These are phyloP conservation scores for Leptonema lineaticorne DNA, from an alignment of 1,140 invertebrate species.

Conservation along the genomic window DNA sequence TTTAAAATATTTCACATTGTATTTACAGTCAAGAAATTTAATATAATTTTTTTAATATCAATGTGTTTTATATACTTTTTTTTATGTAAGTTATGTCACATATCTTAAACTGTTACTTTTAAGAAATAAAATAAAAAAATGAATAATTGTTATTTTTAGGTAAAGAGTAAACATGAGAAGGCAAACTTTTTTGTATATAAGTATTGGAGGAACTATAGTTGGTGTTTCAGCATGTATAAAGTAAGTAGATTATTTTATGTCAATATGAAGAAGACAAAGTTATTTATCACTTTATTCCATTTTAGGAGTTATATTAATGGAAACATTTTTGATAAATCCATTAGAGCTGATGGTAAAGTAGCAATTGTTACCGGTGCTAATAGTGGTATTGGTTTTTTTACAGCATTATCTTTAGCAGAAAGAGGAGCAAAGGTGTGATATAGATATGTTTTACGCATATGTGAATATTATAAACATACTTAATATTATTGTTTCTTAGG, in stretches of 20 bases:
- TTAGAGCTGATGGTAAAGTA: constrained; percentile 61
- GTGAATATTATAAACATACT: background rate
- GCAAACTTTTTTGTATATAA: background rate
- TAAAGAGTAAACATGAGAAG: background rate
- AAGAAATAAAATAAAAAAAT: no score
- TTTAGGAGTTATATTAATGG: constrained; percentile 9
- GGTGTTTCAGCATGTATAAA: background rate
- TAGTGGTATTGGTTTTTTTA: constrained; percentile 77
- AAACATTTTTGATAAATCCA: constrained; percentile 1
- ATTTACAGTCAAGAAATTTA: background rate
- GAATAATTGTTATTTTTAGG: background rate
- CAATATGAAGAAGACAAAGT: no score
- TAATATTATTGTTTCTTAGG: constrained; percentile 46
- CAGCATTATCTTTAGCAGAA: constrained; percentile 62
- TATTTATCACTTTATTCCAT: constrained; percentile 5
- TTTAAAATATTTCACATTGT: no score
- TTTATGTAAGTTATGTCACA: no score
- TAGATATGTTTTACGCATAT: background rate
- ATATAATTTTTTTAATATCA: constrained; percentile 1
- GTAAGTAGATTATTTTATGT: background rate
- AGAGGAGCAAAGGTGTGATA: constrained; percentile 54
- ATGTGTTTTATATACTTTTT: background rate
- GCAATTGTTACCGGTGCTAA: constrained; percentile 78
- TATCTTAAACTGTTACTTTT: no score
- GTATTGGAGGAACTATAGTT: background rate